Percentiles rank a stretch among this genome's conserved stretches.
Evolutionary conservation across 2,797 vertebrate genomes (phyloP).

Genomic region (Callimico goeldii): DNA sequence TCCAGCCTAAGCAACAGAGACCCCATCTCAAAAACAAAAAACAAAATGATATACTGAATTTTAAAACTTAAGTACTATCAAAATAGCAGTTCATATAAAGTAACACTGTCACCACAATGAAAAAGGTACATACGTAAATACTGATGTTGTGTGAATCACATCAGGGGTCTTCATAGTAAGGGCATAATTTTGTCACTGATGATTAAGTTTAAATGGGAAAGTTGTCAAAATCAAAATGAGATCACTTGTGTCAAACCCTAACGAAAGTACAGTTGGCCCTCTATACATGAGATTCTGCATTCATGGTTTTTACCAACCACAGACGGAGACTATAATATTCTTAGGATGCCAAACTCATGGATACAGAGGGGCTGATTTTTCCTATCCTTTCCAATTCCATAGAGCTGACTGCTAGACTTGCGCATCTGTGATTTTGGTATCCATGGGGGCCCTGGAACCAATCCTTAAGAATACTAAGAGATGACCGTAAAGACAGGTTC

Average conservation of each 20-base stretch:
- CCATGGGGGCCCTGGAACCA: not conserved
- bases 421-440: not conserved
- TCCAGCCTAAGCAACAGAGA: not conserved
- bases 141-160: not conserved
- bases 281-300: not conserved
- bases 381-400: not conserved
- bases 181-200: not conserved
- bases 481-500: not conserved
- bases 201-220: not conserved
- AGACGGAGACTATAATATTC: not conserved
- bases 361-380: not conserved
- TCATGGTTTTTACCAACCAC: not conserved
- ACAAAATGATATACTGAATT: not conserved
- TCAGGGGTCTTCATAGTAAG: not conserved
- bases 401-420: not conserved
- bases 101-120: not conserved
- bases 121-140: slow-evolving; percentile 2
- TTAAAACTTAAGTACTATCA: not conserved
- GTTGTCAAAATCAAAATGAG: not conserved
- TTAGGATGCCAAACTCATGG: not conserved
- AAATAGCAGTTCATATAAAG: slow-evolving; percentile 12
- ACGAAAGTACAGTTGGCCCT: not conserved
- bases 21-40: not conserved
- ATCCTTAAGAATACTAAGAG: not conserved
- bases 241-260: not conserved